Evolutionary conservation across 2,797 vertebrate species (phyloP), one percentile per base, ranked within the genome.

Genomic region (Lithobates sylvaticus): DNA sequence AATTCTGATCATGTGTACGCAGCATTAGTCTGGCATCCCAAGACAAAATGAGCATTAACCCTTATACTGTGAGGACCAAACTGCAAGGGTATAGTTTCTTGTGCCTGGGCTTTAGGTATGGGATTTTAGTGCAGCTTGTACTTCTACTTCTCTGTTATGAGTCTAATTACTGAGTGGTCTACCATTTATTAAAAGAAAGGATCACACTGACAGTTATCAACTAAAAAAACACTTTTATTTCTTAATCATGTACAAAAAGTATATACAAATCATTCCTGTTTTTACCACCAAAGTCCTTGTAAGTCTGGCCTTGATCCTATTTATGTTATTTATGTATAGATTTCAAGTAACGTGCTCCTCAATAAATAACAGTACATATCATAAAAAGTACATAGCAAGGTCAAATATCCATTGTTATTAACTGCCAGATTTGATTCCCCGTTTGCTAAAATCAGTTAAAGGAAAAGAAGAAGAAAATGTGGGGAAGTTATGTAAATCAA

Each of bases 321-420:
- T 61, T n/a, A 58, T 23, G 18, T 54, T 54, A 61, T 23, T 61
- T n/a, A 58, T 23, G 18, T 54, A 61, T 7, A 23, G 18, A 61
- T 61, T 61, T 61, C 54, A 61, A 61, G 54, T 61, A 61, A 61
- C 1, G 8, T 9, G 8, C 8, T 1, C 21, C 21, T 61, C 21
- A 61, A 61, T 61, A 61, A 61, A 61, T 61, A 61, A 23, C 54
- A 61, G 18, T 23, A 16, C 50, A 61, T 61, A 61, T 21, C 54
- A 80, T 23, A 78, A 10, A 32, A 78, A 50, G 39, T 54, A 27
- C 65, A 21, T 27, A n/a, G 39, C 15, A 80, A 71, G n/a, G 29
- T 3, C 3, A n/a, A 0, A 34, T 70, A 34, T 54, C 34, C 26
- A 68, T 36, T 26, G 39, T 32, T 68, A n/a, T 34, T 34, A 47